Base-by-base conservation (phyloP, 2,888 invertebrate genomes). In the Drosophila basisetae region DNA sequence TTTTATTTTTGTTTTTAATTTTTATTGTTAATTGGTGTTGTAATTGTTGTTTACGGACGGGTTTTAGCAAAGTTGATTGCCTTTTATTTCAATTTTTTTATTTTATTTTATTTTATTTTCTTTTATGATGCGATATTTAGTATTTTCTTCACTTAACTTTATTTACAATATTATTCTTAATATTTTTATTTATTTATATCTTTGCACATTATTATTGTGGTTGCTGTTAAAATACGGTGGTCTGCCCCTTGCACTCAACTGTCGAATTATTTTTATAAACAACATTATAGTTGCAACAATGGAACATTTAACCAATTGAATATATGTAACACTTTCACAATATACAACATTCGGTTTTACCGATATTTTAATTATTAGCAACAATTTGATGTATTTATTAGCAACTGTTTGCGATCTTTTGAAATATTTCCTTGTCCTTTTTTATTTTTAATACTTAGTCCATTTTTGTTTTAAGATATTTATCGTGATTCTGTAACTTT, bases 221-320 rank as follows among this genome's bases (percentile, higher is more conserved):
- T 30, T 43, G 39, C 65, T 58, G 28, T 68, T 76, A 55, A 58
- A 59, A 76, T 82, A 83, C 89, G 86, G 86, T 89, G 87, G 89
- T 89, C 81, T 90, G 65, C 77, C 74, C 70, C 73, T 89, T 80
- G 76, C 80, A 74, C 76, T 89, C 55, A 86, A 72, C 66, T 78
- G 61, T 72, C 78, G 74, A 54, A 80, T 61, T 30, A 52, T 72
- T 78, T 71, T 75, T 68, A 62, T 54, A 73, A 75, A 68, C 72
- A 82, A 82, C 82, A 87, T 80, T 78, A 76, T 85, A 59, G 71
- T 60, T 65, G 71, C 63, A 53, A 65, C 47, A 74, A 68, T 69
- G 37, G 47, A 54, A 49, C 53, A 75, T 70, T 62, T 70, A 22
- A 74, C 56, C 47, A 55, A 47, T 50, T 33, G 18, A 16, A 39